phyloP scores from a whole-genome alignment of 2,113 vertebrate species.

The Halichoerus grypus region DNA sequence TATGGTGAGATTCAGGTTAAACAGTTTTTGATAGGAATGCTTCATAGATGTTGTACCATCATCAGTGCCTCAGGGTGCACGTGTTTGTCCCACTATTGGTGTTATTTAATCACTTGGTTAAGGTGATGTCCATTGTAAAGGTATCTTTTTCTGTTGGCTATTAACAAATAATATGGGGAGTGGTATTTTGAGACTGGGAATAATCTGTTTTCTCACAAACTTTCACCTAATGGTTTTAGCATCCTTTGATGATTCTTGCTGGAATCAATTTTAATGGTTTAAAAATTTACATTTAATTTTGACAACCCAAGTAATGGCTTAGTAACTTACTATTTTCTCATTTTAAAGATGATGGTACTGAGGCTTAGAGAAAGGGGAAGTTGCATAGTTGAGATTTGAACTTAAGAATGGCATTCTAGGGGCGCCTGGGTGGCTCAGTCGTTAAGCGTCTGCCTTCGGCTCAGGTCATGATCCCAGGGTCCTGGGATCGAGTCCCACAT shows the following conservation, averaged over 20 bases:
- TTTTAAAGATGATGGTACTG: constrained; percentile 22
- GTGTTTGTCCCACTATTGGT: neutral
- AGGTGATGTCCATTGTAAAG: neutral
- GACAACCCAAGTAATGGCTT: neutral
- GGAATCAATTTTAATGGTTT: neutral
- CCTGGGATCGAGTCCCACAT: too few relatives aligned
- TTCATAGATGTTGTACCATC: neutral
- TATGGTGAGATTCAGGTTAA: neutral
- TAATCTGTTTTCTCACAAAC: neutral
- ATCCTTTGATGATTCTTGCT: constrained; percentile 39
- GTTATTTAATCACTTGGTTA: constrained; percentile 19
- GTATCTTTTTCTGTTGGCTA: neutral
- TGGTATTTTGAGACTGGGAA: neutral
- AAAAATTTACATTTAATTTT: neutral
- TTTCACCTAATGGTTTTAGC: constrained; percentile 14
- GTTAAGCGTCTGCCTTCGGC: too few relatives aligned
- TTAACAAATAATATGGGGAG: neutral
- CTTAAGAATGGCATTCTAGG: neutral
- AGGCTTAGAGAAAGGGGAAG: neutral
- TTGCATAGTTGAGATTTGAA: constrained; percentile 8
- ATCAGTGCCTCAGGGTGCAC: neutral
- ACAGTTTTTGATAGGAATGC: neutral
- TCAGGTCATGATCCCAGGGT: too few relatives aligned
- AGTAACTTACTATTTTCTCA: neutral
- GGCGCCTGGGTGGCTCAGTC: too few relatives aligned